Evolutionary conservation across 2,113 vertebrate genomes (phyloP), one percentile per base, ranked within the genome.

Genomic region (Chaetops frenatus): DNA sequence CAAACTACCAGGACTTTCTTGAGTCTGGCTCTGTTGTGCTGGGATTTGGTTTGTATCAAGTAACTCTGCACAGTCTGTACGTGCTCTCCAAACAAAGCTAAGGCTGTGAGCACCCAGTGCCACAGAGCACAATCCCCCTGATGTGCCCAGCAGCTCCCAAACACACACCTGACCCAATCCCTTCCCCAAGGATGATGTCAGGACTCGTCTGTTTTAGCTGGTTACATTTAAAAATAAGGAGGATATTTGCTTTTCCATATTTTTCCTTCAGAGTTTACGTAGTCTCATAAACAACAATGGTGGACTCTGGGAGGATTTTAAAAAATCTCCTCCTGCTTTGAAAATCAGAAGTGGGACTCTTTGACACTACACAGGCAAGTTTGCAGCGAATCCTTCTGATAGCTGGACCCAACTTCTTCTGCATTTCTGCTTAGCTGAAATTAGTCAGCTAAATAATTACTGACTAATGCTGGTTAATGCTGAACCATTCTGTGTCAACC

Each of bases 21-120:
- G 17, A 45, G 6, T 27, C 62, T 64, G 31, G 36, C 50, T 12
- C 70, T 22, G 19, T 28, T 0, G 3, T 58, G 14, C 1, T 80
- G 33, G 9, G 24, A 9, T 77, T 71, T 44, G 4, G 1, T 24
- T 70, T 74, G n/a, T 61, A 7, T 51, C 27, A 20, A 64, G 9
- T 57, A 57, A 45, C 2, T 21, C 61, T 3, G 1, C 16, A 61
- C 0, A 1, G 14, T 36, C 42, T 50, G 33, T 12, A n/a, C 0
- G 0, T 56, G 21, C 15, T 82, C 36, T 73, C 67, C 58, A 73
- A 57, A 79, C 19, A 54, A 72, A 83, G 47, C 24, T 45, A 61
- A 44, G 25, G 28, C 25, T 92, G 33, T 65, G 79, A 77, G 54
- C 50, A 53, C 8, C 16, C 66, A 67, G 1, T 9, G 22, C 11